phyloP scores from a whole-genome alignment of 2,888 invertebrate genomes.

The Athalia circularis region DNA sequence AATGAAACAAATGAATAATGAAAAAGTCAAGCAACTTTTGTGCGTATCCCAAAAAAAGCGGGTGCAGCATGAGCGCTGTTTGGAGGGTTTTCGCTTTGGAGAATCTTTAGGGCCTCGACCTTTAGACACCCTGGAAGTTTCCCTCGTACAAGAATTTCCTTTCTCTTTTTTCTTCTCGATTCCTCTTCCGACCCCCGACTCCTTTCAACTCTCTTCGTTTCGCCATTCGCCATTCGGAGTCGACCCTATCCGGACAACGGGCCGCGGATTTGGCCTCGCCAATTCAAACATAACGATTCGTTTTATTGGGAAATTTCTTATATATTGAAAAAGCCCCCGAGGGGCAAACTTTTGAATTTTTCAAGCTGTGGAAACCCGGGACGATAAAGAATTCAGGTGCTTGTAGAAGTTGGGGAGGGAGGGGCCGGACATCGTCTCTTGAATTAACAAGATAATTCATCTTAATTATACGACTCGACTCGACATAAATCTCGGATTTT shows the following conservation, averaged over 20 bases:
- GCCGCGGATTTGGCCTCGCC: conserved; percentile 33
- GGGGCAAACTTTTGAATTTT: conserved; percentile 39
- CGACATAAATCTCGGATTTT: conserved; percentile 2
- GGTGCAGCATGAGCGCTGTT: neutral
- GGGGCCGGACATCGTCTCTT: neutral
- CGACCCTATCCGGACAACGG: conserved; percentile 39
- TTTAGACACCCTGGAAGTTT: conserved; percentile 2
- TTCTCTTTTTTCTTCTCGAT: neutral
- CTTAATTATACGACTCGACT: neutral
- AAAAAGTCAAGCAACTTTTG: conserved; percentile 40
- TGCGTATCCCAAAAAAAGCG: conserved; percentile 13
- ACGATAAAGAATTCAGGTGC: conserved; percentile 31
- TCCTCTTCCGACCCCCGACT: neutral
- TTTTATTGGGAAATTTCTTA: conserved; percentile 41
- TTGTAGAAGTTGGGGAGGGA: neutral
- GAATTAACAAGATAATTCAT: conserved; percentile 23
- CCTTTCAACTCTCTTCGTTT: neutral
- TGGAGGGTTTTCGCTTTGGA: conserved; percentile 1
- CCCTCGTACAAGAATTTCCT: neutral
- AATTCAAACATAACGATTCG: conserved; percentile 42
- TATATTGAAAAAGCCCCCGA: conserved; percentile 36
- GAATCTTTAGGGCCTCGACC: conserved; percentile 2
- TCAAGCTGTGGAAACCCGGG: conserved; percentile 13
- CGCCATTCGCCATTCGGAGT: neutral
- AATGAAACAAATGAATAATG: conserved; percentile 31